A percentile compares a stretch with the other conserved stretches of the same genome.
phyloP scores from a whole-genome alignment of 2,888 invertebrate species.

The Heliconius ismenius region DNA sequence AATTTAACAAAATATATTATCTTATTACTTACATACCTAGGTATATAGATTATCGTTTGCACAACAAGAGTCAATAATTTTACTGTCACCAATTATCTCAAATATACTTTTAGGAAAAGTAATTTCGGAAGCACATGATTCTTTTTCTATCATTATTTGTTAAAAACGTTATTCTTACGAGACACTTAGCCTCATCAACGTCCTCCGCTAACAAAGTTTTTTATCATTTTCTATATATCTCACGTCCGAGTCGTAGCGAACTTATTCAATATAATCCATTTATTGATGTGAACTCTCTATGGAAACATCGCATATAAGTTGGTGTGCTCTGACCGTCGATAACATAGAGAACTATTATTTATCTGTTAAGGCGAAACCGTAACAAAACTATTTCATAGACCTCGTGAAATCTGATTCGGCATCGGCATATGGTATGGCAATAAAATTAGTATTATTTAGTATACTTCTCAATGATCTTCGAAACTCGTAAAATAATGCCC shows the following conservation, averaged over 20 bases:
- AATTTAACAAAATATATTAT: neutral
- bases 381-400: constrained; percentile 34
- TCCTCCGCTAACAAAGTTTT: constrained; percentile 30
- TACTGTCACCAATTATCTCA: no score
- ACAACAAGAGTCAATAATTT: neutral
- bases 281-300: constrained; percentile 32
- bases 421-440: constrained; percentile 37
- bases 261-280: constrained; percentile 39
- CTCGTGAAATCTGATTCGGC: constrained; percentile 34
- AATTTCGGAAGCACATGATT: neutral
- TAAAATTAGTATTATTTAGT: constrained; percentile 40
- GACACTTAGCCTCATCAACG: constrained; percentile 6
- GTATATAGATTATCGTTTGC: neutral
- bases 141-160: constrained; percentile 11
- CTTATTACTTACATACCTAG: neutral
- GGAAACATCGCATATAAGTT: constrained; percentile 25
- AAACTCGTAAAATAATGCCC: constrained; percentile 44
- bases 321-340: constrained; percentile 25
- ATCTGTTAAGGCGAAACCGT: constrained; percentile 24
- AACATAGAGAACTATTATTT: constrained; percentile 19
- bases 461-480: constrained; percentile 44
- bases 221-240: constrained; percentile 37
- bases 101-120: neutral
- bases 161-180: constrained; percentile 11
- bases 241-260: constrained; percentile 31